Base-by-base conservation (phyloP, 2,888 invertebrate genomes). In the Drosophila tripunctata region DNA sequence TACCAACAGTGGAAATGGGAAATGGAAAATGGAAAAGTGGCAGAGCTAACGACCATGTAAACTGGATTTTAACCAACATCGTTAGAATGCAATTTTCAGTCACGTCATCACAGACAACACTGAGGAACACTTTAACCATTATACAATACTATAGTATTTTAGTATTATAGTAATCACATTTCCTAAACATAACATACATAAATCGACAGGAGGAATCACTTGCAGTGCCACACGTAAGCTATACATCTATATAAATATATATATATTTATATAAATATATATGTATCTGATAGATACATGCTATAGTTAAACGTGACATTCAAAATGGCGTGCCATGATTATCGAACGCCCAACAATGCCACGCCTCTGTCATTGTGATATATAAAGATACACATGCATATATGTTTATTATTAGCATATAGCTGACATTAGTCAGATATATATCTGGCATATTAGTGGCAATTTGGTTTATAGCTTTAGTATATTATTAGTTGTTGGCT, bases 61-160 rank as follows among this genome's bases (percentile, higher is more conserved):
- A 87, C 56, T 86, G 70, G 67, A 71, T 68, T 67, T 69, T 72
- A 78, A 69, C 67, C 70, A 75, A 73, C 69, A 74, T 75, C 57
- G 78, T 86, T 86, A 77, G 76, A 76, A 74, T 70, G 66, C 72
- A 76, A 82, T 82, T 82, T 77, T 55, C 63, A 72, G 82, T 69
- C 86, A 82, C 79, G 86, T 73, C 74, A 77, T 40, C 67, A 31
- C 40, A 38, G 17, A 41, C 35, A 27, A 10, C 27, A 27, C 27
- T 27, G 10, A 27, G n/a, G n/a, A 48, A 17, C 43, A 7, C 50
- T 57, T 41, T 48, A 44, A 22, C 47, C 24, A 41, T 35, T 48
- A 5, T 41, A 40, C 14, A 17, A n/a, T 40, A 14, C 19, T 10
- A 1, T 27, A 27, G 27, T 27, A 27, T 27, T 4, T n/a, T 40